Conservation (phyloP, 2,888 invertebrate genomes). For the Drosophila aldrichi region DNA sequence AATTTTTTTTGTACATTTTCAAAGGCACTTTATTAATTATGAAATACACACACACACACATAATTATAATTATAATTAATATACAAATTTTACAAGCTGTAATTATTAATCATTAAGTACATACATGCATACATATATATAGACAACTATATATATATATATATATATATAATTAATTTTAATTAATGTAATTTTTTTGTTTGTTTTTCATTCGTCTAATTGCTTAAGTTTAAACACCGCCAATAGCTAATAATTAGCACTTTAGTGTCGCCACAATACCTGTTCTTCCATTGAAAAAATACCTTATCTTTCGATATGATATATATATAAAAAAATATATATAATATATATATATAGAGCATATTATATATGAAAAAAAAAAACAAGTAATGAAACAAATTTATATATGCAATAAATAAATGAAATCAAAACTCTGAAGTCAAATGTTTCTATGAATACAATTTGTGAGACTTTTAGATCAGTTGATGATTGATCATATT, state of each 20-base stretch:
- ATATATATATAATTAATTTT: conserved; percentile 35
- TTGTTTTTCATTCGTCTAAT: conserved; percentile 63
- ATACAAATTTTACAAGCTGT: conserved; percentile 35
- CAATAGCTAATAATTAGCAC: conserved; percentile 81
- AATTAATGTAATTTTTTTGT: conserved; percentile 38
- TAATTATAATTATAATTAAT: conserved; percentile 34
- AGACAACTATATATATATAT: conserved; percentile 17
- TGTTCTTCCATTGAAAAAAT: conserved; percentile 77
- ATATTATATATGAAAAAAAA: conserved; percentile 29
- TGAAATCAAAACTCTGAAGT: conserved; percentile 60
- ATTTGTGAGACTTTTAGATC: background rate
- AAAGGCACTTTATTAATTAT: conserved; percentile 65
- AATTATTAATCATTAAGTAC: conserved; percentile 53
- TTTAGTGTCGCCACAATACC: conserved; percentile 80
- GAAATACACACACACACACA: conserved; percentile 23
- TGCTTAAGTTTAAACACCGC: conserved; percentile 78
- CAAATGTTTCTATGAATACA: background rate
- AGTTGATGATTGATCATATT: background rate
- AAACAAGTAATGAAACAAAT: conserved; percentile 62
- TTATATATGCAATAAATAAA: conserved; percentile 80
- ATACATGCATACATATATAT: conserved; percentile 17
- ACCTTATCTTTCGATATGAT: conserved; percentile 63
- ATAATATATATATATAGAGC: conserved; percentile 20
- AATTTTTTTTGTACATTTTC: conserved; percentile 59
- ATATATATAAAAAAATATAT: conserved; percentile 42